phyloP scores from a whole-genome alignment of 2,888 invertebrate species.

The Didymodactylos carnosus region DNA sequence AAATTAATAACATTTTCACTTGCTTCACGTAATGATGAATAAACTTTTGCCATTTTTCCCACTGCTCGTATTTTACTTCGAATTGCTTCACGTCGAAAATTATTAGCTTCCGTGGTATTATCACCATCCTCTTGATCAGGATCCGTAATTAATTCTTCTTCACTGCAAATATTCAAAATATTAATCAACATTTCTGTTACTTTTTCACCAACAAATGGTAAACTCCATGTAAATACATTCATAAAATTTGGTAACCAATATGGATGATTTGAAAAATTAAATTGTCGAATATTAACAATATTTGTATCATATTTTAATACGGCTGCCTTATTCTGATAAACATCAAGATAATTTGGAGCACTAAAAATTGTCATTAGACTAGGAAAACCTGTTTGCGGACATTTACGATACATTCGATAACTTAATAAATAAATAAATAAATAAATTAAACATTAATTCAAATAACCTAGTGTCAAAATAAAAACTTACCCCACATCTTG shows the following conservation, averaged over 20 bases:
- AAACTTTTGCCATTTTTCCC: background rate
- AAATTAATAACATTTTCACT: background rate
- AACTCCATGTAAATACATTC: slow-evolving; percentile 3
- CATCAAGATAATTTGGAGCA: slow-evolving; percentile 13
- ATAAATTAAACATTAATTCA: too few species aligned
- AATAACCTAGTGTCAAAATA: too few species aligned
- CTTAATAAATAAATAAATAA: too few species aligned
- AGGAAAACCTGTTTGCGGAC: slow-evolving; percentile 6
- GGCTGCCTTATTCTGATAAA: slow-evolving; percentile 13
- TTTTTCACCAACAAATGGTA: background rate
- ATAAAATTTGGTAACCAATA: slow-evolving; percentile 13
- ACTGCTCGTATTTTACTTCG: background rate
- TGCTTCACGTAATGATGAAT: background rate
- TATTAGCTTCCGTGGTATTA: background rate
- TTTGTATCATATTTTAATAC: slow-evolving; percentile 3
- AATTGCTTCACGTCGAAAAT: background rate
- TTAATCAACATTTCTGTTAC: background rate
- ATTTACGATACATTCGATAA: background rate
- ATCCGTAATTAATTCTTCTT: background rate
- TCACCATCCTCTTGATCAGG: background rate
- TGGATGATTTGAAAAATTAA: slow-evolving; percentile 1
- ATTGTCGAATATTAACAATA: background rate
- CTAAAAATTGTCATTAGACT: slow-evolving; percentile 6
- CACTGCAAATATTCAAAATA: background rate
- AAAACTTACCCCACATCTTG: slow-evolving; percentile 7